phyloP scores from a whole-genome alignment of 2,888 invertebrate species.

The Tuberolachnus salignus region DNA sequence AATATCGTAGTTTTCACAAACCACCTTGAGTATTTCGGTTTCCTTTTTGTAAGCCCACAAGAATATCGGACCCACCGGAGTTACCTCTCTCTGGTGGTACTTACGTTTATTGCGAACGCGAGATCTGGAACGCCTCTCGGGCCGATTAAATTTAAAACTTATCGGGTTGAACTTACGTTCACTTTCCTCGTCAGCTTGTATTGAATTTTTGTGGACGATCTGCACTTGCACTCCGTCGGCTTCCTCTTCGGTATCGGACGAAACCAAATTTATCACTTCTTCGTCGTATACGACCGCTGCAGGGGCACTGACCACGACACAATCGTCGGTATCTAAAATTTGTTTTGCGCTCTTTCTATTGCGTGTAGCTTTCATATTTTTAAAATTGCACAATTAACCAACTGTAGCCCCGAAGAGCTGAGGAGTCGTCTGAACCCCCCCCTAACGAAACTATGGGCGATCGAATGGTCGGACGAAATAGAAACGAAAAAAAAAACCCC shows the following conservation, averaged over 20 bases:
- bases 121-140: no score
- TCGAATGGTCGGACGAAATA: not conserved
- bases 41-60: constrained; percentile 83
- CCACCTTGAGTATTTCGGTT: constrained; percentile 80
- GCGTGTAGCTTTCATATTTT: constrained; percentile 63
- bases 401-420: no score
- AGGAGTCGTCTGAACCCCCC: no score
- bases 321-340: constrained; percentile 60
- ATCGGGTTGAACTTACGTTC: no score
- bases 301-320: constrained; percentile 58
- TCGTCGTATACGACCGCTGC: not conserved
- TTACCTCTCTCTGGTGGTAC: constrained; percentile 66
- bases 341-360: constrained; percentile 60
- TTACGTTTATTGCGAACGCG: not conserved
- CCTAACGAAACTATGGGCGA: not conserved
- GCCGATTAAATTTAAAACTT: no score
- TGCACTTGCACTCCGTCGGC: not conserved
- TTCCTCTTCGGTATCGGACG: constrained; percentile 11
- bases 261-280: not conserved
- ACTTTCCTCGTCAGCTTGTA: no score
- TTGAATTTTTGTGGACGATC: no score
- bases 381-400: no score
- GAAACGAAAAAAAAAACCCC: not conserved
- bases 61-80: constrained; percentile 83
- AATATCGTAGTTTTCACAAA: constrained; percentile 86